Base-by-base conservation (phyloP, 64 coral and sea anemone genomes). In the Stylophora pistillata region DNA sequence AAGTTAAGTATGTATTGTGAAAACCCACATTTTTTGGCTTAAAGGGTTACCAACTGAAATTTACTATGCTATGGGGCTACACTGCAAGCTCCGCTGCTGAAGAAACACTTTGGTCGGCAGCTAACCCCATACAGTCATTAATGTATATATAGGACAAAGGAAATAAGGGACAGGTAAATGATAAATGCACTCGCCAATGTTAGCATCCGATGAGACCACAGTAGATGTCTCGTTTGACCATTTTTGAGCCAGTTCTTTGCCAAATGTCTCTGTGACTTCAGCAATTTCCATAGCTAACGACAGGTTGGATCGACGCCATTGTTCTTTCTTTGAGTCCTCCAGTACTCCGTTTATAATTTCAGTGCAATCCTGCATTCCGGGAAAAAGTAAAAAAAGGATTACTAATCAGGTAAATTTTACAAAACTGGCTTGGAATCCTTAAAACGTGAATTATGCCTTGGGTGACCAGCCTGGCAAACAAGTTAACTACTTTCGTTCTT, bases 281-380 rank as follows among this genome's bases (percentile, higher is more conserved):
- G 85, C 69, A n/a, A 87, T 87, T 54, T 76, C 28, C n/a, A 87
- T 87, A 10, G 85, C 85, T 30, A 58, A 21, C 9, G 71, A 32
- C 12, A 17, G 32, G 16, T 87, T 87, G 13, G 47, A 72, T 37
- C n/a, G 20, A 33, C 58, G 53, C 85, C 85, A 87, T 15, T 0
- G 37, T 2, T 32, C 13, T 59, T 33, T 64, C 27, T 74, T 58
- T 74, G 23, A 37, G 15, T 75, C 71, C 53, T 59, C 53, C 15
- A 87, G 25, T 4, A 87, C 31, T 7, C 47, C 27, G 53, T 74
- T 76, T 73, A 87, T 73, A 0, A 34, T 58, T 34, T 13, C 13
- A 2, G 53, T 23, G 71, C 69, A 31, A 58, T 74, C 85, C 85
- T 87, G 20, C 21, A 71, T 30, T 66, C 17, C 7, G 17, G 15